Conservation (phyloP, 2,113 vertebrate genomes). For the Colinus virginianus region DNA sequence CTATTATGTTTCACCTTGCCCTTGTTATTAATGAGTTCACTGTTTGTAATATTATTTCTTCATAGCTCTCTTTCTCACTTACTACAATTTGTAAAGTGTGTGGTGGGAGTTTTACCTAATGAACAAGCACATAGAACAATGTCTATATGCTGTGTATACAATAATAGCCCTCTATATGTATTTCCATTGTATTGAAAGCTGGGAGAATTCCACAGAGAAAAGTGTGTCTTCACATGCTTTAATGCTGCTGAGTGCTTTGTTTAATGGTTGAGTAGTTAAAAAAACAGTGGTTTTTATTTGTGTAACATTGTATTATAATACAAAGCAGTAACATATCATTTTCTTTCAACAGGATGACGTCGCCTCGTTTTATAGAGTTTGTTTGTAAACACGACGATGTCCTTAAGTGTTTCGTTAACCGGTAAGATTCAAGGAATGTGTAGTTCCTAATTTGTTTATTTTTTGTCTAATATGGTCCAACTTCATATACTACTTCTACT, state of each 20-base stretch:
- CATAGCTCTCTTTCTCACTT: neutral
- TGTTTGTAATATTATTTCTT: neutral
- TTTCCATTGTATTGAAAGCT: neutral
- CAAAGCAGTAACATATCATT: neutral
- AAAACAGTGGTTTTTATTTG: neutral
- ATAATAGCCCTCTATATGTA: neutral
- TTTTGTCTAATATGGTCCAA: neutral
- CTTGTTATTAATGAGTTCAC: neutral
- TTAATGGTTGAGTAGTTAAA: neutral
- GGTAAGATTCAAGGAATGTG: conserved; percentile 76
- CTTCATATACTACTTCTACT: neutral
- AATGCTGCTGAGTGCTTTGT: neutral
- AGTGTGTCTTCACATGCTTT: neutral
- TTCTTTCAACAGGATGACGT: conserved; percentile 89
- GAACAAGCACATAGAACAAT: neutral
- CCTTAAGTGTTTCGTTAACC: conserved; percentile 97
- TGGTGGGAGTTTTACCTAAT: neutral
- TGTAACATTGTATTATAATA: neutral
- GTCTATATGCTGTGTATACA: neutral
- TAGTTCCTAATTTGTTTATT: neutral
- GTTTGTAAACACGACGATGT: conserved; percentile 98
- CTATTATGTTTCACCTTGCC: neutral
- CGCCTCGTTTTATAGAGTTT: conserved; percentile 97
- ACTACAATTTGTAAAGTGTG: accelerated
- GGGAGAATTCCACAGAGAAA: neutral